A percentile compares a stretch with the other conserved stretches of the same genome.
These are phyloP conservation scores for Polyodon spathula DNA, from an alignment of 2,113 vertebrate genomes.

Conservation along the genomic window DNA sequence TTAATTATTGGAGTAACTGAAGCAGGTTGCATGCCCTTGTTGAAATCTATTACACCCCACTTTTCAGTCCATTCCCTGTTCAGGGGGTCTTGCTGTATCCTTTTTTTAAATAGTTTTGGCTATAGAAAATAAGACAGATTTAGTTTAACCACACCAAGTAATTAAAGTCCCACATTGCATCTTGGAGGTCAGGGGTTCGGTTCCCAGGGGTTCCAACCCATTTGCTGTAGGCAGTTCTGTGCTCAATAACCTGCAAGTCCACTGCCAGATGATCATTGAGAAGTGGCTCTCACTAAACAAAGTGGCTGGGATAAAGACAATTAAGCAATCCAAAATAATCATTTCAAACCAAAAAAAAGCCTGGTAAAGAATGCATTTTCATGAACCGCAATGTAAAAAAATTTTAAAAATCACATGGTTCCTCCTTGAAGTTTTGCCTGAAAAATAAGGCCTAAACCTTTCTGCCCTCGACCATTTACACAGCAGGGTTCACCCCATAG, in stretches of 20 bases:
- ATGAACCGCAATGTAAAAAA: too few relatives aligned
- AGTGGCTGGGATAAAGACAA: too few relatives aligned
- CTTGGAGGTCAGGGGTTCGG: not conserved
- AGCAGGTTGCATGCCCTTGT: conserved; percentile 30
- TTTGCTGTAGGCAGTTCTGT: conserved; percentile 4
- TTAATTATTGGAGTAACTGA: conserved; percentile 27
- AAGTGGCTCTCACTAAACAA: not conserved
- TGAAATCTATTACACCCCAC: not conserved
- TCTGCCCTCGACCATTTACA: conserved; percentile 21
- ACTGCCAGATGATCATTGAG: not conserved
- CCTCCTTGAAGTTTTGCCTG: conserved; percentile 22
- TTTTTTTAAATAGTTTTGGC: not conserved
- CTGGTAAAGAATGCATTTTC: too few relatives aligned
- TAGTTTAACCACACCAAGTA: not conserved
- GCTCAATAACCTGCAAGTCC: not conserved
- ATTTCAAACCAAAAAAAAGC: not conserved
- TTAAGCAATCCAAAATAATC: conserved; percentile 1
- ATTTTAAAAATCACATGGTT: too few relatives aligned
- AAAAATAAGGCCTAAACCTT: conserved; percentile 28
- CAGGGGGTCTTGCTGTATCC: not conserved
- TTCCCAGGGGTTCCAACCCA: not conserved
- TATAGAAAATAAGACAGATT: not conserved
- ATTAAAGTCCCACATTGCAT: conserved; percentile 11
- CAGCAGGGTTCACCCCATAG: conserved; percentile 34
- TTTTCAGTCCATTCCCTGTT: not conserved